These are phyloP conservation scores for Alexandromys fortis DNA, from an alignment of 2,113 vertebrate genomes.

Conservation along the genomic window DNA sequence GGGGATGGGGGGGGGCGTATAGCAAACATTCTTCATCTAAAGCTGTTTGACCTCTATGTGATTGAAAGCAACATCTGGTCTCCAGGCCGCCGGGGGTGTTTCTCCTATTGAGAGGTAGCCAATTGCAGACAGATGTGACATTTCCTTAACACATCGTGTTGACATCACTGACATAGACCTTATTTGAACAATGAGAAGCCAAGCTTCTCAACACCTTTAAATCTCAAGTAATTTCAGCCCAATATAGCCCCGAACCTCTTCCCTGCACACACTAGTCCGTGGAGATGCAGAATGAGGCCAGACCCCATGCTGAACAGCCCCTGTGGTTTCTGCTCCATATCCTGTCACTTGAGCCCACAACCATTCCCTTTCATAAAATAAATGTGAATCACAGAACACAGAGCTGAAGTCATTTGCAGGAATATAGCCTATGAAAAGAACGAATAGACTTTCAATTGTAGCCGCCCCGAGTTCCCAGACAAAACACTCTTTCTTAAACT, in stretches of 20 bases:
- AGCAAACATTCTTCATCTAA: constrained; percentile 80
- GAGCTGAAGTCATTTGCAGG: constrained; percentile 37
- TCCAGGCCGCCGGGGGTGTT: constrained; percentile 85
- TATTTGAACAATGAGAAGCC: constrained; percentile 84
- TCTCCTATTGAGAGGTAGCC: constrained; percentile 84
- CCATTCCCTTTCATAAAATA: constrained; percentile 46
- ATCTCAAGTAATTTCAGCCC: constrained; percentile 60
- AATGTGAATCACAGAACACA: constrained; percentile 67
- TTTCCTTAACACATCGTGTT: constrained; percentile 83
- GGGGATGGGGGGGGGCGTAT: neutral
- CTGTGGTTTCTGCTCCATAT: neutral
- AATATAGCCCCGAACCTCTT: constrained; percentile 52
- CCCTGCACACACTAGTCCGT: constrained; percentile 9
- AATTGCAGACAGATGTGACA: constrained; percentile 88
- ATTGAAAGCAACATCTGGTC: constrained; percentile 88
- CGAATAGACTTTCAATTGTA: constrained; percentile 63
- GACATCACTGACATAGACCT: constrained; percentile 85
- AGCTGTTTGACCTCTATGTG: constrained; percentile 84
- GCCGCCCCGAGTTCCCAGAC: neutral
- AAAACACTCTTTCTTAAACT: constrained; percentile 9
- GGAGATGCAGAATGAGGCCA: constrained; percentile 1
- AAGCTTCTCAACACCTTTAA: constrained; percentile 84
- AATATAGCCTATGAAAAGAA: constrained; percentile 37
- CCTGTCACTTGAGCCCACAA: constrained; percentile 67
- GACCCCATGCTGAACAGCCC: neutral